Percentiles rank a stretch among this genome's conserved stretches.
These are phyloP conservation scores for Mylabris phalerata DNA, from an alignment of 1,140 invertebrate genomes.

Conservation along the genomic window DNA sequence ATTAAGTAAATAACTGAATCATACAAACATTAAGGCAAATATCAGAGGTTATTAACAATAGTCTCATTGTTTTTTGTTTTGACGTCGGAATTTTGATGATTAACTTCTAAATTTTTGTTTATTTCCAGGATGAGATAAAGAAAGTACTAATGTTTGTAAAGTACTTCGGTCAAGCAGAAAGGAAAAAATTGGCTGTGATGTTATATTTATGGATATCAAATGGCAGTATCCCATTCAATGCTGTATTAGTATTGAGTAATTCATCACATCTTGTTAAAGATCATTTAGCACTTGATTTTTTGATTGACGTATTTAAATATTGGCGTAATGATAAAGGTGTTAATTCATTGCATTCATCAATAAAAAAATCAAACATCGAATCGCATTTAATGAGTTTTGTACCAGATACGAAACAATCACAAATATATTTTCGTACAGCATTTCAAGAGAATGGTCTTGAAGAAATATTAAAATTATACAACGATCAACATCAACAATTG, in stretches of 20 bases:
- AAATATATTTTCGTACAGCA: constrained; percentile 76
- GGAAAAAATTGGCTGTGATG: constrained; percentile 87
- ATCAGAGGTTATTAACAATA: too few relatives aligned
- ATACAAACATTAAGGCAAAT: too few relatives aligned
- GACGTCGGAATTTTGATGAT: background rate
- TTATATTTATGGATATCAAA: constrained; percentile 88
- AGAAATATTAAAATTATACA: constrained; percentile 84
- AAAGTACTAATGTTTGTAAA: constrained; percentile 94
- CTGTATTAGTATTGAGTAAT: constrained; percentile 75
- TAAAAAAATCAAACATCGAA: constrained; percentile 87
- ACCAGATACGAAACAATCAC: constrained; percentile 85
- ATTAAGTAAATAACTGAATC: too few relatives aligned
- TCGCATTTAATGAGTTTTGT: constrained; percentile 85
- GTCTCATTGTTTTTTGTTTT: background rate
- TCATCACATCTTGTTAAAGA: constrained; percentile 89
- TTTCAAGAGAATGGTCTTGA: constrained; percentile 80
- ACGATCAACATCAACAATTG: constrained; percentile 81
- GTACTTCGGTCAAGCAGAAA: constrained; percentile 81
- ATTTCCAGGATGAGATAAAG: constrained; percentile 90
- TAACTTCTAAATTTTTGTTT: background rate
- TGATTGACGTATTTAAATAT: constrained; percentile 83
- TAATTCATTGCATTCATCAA: constrained; percentile 71
- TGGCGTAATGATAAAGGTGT: constrained; percentile 90
- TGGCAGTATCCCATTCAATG: constrained; percentile 77
- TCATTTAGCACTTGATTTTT: constrained; percentile 86